phyloP scores from a whole-genome alignment of 2,797 vertebrate genomes.

The Erpetoichthys calabaricus region DNA sequence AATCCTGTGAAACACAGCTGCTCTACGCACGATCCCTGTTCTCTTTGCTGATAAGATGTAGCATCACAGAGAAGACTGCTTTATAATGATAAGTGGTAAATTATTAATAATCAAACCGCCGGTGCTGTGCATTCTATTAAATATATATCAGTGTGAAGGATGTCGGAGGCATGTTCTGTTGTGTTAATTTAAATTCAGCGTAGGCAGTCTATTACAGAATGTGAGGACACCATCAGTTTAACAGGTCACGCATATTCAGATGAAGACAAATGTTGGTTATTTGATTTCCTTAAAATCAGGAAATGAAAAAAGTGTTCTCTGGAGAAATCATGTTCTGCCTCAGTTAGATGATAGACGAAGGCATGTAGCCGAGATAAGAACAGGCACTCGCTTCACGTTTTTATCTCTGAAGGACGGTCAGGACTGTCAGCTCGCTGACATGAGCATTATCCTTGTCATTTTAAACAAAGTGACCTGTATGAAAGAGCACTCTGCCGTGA shows the following conservation, averaged over 20 bases:
- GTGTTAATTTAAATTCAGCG: conserved; percentile 71
- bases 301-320: conserved; percentile 90
- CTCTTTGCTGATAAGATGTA: too few species aligned
- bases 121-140: neutral
- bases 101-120: neutral
- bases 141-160: neutral
- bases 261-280: conserved; percentile 90
- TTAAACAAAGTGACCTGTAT: conserved; percentile 79
- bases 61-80: too few species aligned
- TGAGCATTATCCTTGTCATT: conserved; percentile 69
- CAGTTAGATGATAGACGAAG: conserved; percentile 63
- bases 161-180: conserved; percentile 35
- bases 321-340: conserved; percentile 87
- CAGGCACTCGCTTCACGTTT: conserved; percentile 44
- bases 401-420: conserved; percentile 65
- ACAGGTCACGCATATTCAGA: conserved; percentile 91
- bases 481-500: conserved; percentile 59
- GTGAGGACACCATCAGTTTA: conserved; percentile 64
- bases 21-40: too few species aligned
- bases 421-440: conserved; percentile 64
- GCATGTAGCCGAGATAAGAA: conserved; percentile 63
- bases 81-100: neutral
- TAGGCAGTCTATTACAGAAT: conserved; percentile 60
- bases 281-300: conserved; percentile 91
- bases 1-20: too few species aligned